Base-by-base conservation (phyloP, 1,140 invertebrate genomes). In the Cydia strobilella region DNA sequence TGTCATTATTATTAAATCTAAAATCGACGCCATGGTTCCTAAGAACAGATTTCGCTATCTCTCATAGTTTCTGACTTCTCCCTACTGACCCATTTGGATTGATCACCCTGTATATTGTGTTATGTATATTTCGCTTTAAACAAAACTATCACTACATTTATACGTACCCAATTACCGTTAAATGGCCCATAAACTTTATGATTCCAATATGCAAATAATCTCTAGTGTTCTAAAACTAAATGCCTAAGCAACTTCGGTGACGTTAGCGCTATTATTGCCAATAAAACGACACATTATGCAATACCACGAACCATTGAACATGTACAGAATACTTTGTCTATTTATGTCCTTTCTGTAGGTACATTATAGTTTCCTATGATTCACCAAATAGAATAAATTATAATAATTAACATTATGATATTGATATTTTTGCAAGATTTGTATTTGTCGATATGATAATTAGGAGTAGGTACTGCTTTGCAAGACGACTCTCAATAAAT, bases 241-340 rank as follows among this genome's bases (percentile, higher is more conserved):
- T 59, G 54, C 54, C 54, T 23, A 59, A 23, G 54, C 20, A 23
- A 59, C 18, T 20, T 59, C 6, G 20, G 10, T 20, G 54, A 59
- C 54, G 54, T 20, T 12, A 82, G 78, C 73, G 73, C 82, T 79
- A 86, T 86, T 88, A 84, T 86, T 83, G 85, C 78, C 82, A 86
- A 86, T 86, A 86, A 87, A 86, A 83, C 79, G 78, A 82, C 82
- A 85, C 86, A 86, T 86, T 88, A 88, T 88, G 86, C 86, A 84
- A 88, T 84, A 79, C 79, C 85, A 87, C 81, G 85, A 65, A 74
- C 54, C 48, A 78, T 77, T 86, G 84, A 86, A 87, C 86, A 88
- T 88, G 84, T 84, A 88, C 9, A 23, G 54, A 59, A 59, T 59
- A 59, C 23, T 59, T 59, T 59, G 20, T 59, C 20, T 59, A 54